Evolutionary conservation across 2,113 vertebrate species (phyloP), one percentile per base, ranked within the genome.

Genomic region (Gopherus evgoodei): DNA sequence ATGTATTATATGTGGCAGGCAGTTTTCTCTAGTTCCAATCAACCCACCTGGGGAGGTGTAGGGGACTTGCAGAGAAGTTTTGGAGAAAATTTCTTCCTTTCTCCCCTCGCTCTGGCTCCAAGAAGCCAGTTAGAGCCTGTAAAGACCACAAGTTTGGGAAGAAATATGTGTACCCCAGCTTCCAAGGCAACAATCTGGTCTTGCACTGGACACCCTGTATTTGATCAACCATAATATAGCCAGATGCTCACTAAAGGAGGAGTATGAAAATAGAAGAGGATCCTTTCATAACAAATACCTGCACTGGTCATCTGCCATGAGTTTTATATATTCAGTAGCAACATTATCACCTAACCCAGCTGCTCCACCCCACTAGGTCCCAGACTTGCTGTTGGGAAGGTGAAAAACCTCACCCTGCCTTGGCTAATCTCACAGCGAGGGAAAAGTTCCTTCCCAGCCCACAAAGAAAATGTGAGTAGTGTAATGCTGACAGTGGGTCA

Each of bases 141-240:
- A 89, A 69, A 11, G 6, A 91, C 76, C 65, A 84, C 0, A 3
- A 44, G 0, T 62, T 72, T 72, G 59, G 35, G 62, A 69, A 83
- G 10, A 92, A 92, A 81, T 81, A 53, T 1, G 0, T 11, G 57
- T n/a, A 12, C 49, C 13, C 5, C 2, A 29, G 14, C 31, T 85
- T 85, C 42, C 31, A 65, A 84, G 85, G 1, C 35, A 62, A 53
- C 29, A 2, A 3, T 69, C 47, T 14, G 6, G 2, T 14, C 19
- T 44, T 76, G 0, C 11, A 82, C 13, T 72, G 1, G 27, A 38
- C 35, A 56, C 72, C 8, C 1, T 38, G 0, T 65, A 38, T 1
- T 6, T 10, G 31, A n/a, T 21, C 31, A 35, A 50, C 31, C 50
- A 52, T 52, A 62, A 24, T 62, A 35, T 0, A 50, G 2, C 8